Evolutionary conservation across 2,113 vertebrate genomes (phyloP), one percentile per base, ranked within the genome.

Genomic region (Sylvia atricapilla): DNA sequence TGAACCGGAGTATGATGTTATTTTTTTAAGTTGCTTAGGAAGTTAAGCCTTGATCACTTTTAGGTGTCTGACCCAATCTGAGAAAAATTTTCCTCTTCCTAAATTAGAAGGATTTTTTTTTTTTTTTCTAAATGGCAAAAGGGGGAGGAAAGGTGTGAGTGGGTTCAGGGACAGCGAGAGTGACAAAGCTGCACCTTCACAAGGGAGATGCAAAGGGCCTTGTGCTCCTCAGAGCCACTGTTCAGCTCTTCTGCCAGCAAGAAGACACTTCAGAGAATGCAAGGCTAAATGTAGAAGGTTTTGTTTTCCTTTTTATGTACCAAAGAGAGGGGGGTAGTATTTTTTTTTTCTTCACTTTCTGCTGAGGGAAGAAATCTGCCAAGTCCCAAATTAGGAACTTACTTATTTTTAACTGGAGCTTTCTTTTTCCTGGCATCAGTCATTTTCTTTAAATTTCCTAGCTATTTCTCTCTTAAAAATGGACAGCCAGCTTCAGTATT

Each of bases 171-270:
- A 62, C 72, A 70, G 24, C 41, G 16, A 1, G 31, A 53, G 43
- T 7, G 63, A 16, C 53, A 13, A 2, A 24, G 43, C 58, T 77
- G 58, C 44, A 50, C 22, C 16, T 31, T 20, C 46, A 53, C 41
- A 17, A 13, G 64, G 64, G 1, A 30, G 52, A 41, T 69, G 24
- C 31, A 11, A 27, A 46, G 59, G 43, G 30, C 69, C 52, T 3
- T 0, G 22, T 0, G 2, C 37, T 80, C 23, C 59, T 49, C 20
- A 1, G 7, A 66, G 37, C 75, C 37, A 63, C 43, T 1, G 0
- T 35, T 46, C 53, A 15, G 7, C 17, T 68, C 21, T 37, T 12
- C 63, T 93, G 44, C 55, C 43, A 50, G 7, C 1, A 3, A 41
- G 18, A 58, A n/a, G 25, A 59, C n/a, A 12, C 70, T 83, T 49